Evolutionary conservation across 2,113 vertebrate genomes (phyloP), one percentile per base, ranked within the genome.

Genomic region (Spermophilus dauricus): DNA sequence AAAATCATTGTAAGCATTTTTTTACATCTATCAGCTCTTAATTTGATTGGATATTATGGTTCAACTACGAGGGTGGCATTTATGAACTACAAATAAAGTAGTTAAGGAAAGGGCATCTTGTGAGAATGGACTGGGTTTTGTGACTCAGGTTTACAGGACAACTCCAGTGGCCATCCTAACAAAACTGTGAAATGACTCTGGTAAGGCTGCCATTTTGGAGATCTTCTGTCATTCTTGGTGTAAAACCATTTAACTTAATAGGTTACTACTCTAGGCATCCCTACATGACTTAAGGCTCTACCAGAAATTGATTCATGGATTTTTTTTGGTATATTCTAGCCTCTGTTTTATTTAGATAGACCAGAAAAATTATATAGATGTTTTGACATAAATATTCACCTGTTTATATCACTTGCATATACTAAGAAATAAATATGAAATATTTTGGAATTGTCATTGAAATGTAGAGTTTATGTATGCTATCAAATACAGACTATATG

Each of bases 31-130:
- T 96, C 96, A 98, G 76, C 78, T 97, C 37, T 69, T 97, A 97
- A 94, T 96, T 87, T 95, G 96, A 98, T 92, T 98, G 95, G 97
- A 93, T 98, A 95, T 95, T 98, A 97, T 56, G 93, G 32, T 95
- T 97, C 77, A 90, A 61, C 93, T 90, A 85, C 87, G 97, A 97
- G 94, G 96, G 91, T 81, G 90, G 78, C 87, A 95, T 98, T 98
- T 98, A 95, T 97, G 94, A 98, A 95, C 51, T 95, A 24, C 83
- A 93, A 98, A 86, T 94, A 88, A 97, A 45, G 8, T 45, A 45
- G 45, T 45, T 45, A 45, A 45, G 45, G 97, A 96, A 95, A 42
- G n/a, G 72, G 34, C 96, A 97, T 26, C 45, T 51, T 34, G 85
- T 53, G 70, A 96, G 97, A 98, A 94, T 37, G 34, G 34, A 72